These are phyloP conservation scores for Dryadula phaetusa DNA, from an alignment of 2,888 invertebrate species.

Conservation along the genomic window DNA sequence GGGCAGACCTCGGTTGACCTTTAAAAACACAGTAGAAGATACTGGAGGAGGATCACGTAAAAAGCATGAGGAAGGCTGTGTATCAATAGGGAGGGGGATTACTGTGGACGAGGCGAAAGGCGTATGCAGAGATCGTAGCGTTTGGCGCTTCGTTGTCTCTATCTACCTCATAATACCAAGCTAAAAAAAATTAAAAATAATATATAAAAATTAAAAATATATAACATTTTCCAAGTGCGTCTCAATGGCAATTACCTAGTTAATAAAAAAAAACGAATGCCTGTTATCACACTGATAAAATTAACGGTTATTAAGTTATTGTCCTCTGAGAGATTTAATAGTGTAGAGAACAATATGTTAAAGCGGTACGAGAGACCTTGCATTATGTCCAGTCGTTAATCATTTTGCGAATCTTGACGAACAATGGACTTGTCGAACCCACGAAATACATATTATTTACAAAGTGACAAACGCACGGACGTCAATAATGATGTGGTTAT, in stretches of 20 bases:
- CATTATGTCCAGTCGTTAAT: constrained; percentile 24
- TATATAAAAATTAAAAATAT: no score
- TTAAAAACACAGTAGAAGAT: no score
- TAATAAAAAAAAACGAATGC: neutral
- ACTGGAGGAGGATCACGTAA: no score
- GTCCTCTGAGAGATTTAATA: constrained; percentile 15
- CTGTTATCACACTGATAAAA: neutral
- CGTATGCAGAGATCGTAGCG: no score
- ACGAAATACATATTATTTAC: constrained; percentile 20
- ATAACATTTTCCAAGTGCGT: neutral
- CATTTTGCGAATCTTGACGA: constrained; percentile 8
- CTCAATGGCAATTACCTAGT: neutral
- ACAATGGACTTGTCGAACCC: constrained; percentile 28
- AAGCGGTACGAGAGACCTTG: constrained; percentile 29
- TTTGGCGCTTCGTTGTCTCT: no score
- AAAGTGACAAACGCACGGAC: neutral
- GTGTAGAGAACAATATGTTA: constrained; percentile 23
- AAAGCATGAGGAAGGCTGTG: no score
- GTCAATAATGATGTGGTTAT: neutral
- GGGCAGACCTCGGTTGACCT: no score
- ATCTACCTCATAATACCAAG: no score
- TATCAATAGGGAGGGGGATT: no score
- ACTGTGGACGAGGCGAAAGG: no score
- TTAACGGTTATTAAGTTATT: neutral
- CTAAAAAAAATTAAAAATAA: no score